Percentiles rank a stretch among this genome's conserved stretches.
Evolutionary conservation across 2,797 vertebrate species (phyloP).

Genomic region (Helarctos malayanus): DNA sequence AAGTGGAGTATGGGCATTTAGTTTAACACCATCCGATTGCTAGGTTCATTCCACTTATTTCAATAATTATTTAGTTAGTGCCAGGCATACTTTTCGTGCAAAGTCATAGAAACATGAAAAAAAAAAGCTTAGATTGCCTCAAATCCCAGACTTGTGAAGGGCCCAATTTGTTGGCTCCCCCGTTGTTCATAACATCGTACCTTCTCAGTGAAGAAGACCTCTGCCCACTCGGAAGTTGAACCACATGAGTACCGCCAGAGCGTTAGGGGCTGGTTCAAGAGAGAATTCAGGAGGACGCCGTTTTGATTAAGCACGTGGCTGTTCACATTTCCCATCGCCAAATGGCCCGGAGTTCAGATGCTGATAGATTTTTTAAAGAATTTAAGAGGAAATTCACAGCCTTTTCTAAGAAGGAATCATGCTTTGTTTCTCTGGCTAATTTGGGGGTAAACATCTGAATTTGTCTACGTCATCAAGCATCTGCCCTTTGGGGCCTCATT

Average conservation of each 20-base stretch:
- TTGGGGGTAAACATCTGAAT: background rate
- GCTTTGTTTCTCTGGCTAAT: background rate
- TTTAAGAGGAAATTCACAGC: background rate
- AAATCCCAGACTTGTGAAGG: background rate
- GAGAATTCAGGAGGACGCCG: background rate
- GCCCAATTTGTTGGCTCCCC: background rate
- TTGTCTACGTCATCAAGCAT: background rate
- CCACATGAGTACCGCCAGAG: background rate
- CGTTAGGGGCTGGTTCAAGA: background rate
- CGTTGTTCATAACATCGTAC: background rate
- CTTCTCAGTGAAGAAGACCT: background rate
- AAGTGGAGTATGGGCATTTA: background rate
- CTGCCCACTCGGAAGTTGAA: background rate
- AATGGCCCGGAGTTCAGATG: background rate
- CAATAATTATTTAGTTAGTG: background rate
- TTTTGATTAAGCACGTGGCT: background rate
- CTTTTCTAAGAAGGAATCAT: background rate
- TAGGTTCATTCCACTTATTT: background rate
- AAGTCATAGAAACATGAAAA: background rate
- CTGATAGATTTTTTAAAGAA: background rate
- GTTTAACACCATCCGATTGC: background rate
- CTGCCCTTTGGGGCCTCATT: background rate
- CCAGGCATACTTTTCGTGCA: background rate
- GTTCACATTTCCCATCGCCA: background rate
- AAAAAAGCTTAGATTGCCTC: background rate